A percentile compares a stretch with the other conserved stretches of the same genome.
phyloP scores from a whole-genome alignment of 2,888 invertebrate genomes.

The Limnephilus rhombicus region DNA sequence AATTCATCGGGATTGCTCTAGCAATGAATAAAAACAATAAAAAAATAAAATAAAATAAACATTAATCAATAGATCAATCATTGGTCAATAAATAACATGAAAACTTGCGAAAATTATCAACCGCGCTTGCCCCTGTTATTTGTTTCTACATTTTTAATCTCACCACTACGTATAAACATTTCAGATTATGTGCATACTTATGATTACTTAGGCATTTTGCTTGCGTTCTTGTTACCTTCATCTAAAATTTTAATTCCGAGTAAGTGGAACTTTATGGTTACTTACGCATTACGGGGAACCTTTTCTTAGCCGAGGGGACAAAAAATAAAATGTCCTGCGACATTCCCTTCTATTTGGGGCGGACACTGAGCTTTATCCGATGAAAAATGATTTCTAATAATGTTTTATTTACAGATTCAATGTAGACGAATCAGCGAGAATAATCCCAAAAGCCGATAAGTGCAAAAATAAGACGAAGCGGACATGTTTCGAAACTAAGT shows the following conservation, averaged over 20 bases:
- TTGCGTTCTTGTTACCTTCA: neutral
- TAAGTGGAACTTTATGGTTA: neutral
- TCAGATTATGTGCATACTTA: neutral
- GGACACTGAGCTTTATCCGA: neutral
- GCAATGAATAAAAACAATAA: too few species aligned
- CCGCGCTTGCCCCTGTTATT: neutral
- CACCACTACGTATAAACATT: neutral
- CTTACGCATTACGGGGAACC: neutral
- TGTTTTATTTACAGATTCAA: constrained; percentile 1
- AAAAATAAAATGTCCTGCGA: neutral
- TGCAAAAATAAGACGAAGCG: neutral
- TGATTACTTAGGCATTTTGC: neutral
- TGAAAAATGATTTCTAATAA: constrained; percentile 1
- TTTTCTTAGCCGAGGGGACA: neutral
- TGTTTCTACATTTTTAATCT: neutral
- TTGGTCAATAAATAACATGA: too few species aligned
- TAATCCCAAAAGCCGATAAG: neutral
- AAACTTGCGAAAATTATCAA: too few species aligned
- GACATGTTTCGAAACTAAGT: neutral
- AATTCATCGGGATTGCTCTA: too few species aligned
- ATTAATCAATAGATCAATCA: too few species aligned
- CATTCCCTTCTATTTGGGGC: neutral
- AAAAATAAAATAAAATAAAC: too few species aligned
- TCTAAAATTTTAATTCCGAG: neutral
- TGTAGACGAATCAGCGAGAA: neutral